Conservation (phyloP, 2,113 vertebrate genomes). For the Plestiodon gilberti region DNA sequence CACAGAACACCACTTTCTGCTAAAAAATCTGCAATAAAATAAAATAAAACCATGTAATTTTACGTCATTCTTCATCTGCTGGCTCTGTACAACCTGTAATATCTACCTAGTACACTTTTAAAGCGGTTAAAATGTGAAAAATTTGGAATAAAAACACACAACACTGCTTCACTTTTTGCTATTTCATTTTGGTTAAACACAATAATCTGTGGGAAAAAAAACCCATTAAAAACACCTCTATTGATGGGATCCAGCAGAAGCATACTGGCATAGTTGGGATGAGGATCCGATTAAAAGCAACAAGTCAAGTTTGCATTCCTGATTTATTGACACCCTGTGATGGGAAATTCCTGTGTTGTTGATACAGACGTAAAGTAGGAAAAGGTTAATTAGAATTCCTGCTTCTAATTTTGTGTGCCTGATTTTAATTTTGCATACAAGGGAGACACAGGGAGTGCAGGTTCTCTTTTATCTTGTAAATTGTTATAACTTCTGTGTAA, state of each 20-base stretch:
- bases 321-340: neutral
- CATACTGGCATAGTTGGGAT: neutral
- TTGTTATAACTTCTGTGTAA: neutral
- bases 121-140: no score
- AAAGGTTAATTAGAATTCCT: neutral
- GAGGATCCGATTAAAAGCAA: neutral
- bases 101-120: no score
- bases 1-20: no score
- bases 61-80: no score
- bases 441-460: neutral
- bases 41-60: no score
- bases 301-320: neutral
- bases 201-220: no score
- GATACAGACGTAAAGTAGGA: neutral
- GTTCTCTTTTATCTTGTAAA: neutral
- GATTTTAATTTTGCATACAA: neutral
- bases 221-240: no score
- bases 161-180: no score
- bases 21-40: no score
- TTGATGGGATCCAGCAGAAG: neutral
- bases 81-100: no score
- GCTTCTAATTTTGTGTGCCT: constrained; percentile 1
- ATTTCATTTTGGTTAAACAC: no score
- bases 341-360: neutral
- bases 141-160: no score